Evolutionary conservation across 92 coral and sea anemone species (phyloP).

Genomic region (Paragorgia papillata): DNA sequence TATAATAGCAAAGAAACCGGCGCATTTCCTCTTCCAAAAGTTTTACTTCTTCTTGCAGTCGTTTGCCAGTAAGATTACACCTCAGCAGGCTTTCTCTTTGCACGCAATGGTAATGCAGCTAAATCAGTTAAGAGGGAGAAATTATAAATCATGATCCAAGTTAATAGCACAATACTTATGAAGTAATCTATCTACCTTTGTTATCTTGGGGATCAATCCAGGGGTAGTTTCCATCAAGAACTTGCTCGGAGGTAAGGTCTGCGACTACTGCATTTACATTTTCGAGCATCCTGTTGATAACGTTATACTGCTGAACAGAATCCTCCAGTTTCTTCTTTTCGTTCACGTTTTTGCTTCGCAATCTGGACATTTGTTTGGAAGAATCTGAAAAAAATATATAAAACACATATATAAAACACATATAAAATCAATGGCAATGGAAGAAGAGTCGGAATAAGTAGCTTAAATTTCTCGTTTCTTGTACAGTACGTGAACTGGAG

Average conservation of each 20-base stretch:
- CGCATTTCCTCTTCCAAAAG: constrained; percentile 27
- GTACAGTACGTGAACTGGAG: too few relatives aligned
- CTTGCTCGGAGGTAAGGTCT: constrained; percentile 14
- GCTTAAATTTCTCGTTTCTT: too few relatives aligned
- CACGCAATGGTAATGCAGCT: constrained; percentile 32
- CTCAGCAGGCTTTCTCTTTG: too few relatives aligned
- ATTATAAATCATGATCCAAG: background rate
- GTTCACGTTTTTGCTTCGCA: constrained; percentile 16
- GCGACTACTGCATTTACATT: background rate
- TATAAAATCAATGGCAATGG: too few relatives aligned
- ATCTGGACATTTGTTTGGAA: constrained; percentile 30
- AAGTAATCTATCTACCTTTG: constrained; percentile 17
- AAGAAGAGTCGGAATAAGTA: too few relatives aligned
- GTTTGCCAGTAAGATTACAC: constrained; percentile 25
- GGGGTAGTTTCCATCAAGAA: constrained; percentile 9
- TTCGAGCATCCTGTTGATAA: constrained; percentile 6
- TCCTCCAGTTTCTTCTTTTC: constrained; percentile 29
- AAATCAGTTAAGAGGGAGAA: background rate
- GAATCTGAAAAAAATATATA: constrained; percentile 17
- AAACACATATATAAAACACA: too few relatives aligned
- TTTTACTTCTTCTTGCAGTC: constrained; percentile 25
- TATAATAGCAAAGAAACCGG: constrained; percentile 29
- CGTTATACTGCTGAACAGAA: constrained; percentile 9
- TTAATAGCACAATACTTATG: background rate
- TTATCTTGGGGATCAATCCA: constrained; percentile 23